phyloP scores from a whole-genome alignment of 2,888 invertebrate genomes.

The Sphinx pinastri region DNA sequence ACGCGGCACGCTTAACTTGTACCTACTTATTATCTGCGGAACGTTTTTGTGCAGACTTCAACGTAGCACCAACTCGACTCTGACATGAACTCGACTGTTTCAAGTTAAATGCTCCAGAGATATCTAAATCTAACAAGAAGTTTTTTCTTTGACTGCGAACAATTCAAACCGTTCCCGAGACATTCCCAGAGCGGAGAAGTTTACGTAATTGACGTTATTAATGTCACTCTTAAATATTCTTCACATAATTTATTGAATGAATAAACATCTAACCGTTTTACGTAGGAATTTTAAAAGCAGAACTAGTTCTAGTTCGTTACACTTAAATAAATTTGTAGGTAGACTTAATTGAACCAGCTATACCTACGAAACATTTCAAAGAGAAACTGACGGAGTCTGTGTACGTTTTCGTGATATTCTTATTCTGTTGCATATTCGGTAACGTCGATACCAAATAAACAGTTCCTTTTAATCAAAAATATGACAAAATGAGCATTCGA shows the following conservation, averaged over 20 bases:
- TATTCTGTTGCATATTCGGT: conserved; percentile 4
- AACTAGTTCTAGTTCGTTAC: background rate
- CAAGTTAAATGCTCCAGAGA: conserved; percentile 65
- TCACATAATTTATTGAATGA: conserved; percentile 30
- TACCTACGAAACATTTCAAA: conserved; percentile 1
- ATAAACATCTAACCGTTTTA: background rate
- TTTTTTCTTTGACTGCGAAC: conserved; percentile 60
- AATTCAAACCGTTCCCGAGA: conserved; percentile 48
- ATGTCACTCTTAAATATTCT: conserved; percentile 44
- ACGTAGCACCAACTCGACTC: conserved; percentile 46
- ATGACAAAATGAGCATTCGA: background rate
- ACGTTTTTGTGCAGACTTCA: conserved; percentile 44
- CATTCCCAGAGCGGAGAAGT: conserved; percentile 51
- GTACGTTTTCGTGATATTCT: conserved; percentile 7
- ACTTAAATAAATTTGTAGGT: background rate
- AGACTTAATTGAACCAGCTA: background rate
- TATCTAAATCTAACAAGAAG: conserved; percentile 66
- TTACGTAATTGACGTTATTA: conserved; percentile 58
- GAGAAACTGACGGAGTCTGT: background rate
- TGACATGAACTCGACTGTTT: conserved; percentile 51
- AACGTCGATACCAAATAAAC: background rate
- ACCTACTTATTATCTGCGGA: conserved; percentile 40
- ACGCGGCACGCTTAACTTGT: conserved; percentile 34
- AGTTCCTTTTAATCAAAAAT: background rate
- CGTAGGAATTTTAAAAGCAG: background rate